Percentiles rank a stretch among this genome's conserved stretches.
Conservation (phyloP, 2,797 vertebrate species). For the Emydoidea blandingii region DNA sequence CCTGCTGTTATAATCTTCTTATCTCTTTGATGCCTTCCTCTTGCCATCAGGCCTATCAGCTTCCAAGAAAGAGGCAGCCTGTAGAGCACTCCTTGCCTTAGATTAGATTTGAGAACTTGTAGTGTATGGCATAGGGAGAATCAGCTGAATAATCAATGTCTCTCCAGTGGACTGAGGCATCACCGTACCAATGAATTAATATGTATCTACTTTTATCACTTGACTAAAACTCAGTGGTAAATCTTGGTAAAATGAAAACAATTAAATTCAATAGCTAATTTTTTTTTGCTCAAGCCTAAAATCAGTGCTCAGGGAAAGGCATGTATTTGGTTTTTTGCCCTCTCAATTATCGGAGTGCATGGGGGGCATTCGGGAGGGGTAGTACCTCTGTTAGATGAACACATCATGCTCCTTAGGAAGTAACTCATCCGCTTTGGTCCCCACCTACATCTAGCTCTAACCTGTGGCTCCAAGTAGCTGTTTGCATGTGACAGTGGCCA, state of each 20-base stretch:
- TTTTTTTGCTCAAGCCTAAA: conserved; percentile 18
- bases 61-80: not conserved
- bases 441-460: too few relatives aligned
- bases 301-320: not conserved
- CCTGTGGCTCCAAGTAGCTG: too few relatives aligned
- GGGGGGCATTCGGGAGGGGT: too few relatives aligned
- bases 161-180: not conserved
- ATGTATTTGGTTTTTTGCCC: not conserved
- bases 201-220: not conserved
- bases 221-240: not conserved
- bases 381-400: too few relatives aligned
- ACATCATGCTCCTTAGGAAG: too few relatives aligned
- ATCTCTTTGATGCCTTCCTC: accelerated
- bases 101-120: not conserved
- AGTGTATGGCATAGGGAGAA: not conserved
- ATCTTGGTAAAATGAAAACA: not conserved
- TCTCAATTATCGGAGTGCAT: not conserved
- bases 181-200: accelerated
- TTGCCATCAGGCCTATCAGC: not conserved
- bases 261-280: not conserved
- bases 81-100: not conserved
- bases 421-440: too few relatives aligned
- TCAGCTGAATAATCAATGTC: accelerated
- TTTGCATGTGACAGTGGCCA: too few relatives aligned
- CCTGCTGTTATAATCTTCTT: not conserved